Conservation (phyloP, 2,888 invertebrate genomes). For the Mythimna ferrago region DNA sequence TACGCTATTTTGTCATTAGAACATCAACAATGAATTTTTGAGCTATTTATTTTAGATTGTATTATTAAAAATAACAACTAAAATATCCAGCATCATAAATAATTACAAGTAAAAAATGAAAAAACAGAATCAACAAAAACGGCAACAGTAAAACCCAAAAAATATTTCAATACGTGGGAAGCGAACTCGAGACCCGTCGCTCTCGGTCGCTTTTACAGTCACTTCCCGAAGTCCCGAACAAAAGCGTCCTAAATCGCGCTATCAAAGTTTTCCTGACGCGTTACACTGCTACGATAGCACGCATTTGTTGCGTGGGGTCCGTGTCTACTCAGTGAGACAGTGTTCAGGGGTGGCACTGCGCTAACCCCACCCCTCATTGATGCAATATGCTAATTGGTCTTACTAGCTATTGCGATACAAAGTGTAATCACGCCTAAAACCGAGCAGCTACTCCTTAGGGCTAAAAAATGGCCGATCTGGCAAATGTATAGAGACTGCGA, state of each 20-base stretch:
- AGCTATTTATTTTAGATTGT: too few species aligned
- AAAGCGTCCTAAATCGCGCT: not conserved
- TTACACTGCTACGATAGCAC: not conserved
- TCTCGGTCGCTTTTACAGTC: not conserved
- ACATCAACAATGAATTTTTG: too few species aligned
- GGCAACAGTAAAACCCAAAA: not conserved
- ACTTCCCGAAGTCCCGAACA: not conserved
- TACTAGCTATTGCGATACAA: not conserved
- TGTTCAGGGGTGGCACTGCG: not conserved
- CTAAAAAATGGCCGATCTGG: not conserved
- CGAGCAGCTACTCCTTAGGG: too few species aligned
- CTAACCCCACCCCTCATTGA: not conserved
- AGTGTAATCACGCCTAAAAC: too few species aligned
- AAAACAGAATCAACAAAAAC: not conserved
- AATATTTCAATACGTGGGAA: not conserved
- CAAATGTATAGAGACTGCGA: not conserved
- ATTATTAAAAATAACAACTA: not conserved
- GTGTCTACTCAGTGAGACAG: conserved; percentile 6
- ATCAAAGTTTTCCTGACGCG: not conserved
- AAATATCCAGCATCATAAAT: not conserved
- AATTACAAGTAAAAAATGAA: not conserved
- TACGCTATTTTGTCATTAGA: too few species aligned
- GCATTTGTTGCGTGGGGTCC: not conserved
- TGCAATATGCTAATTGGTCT: not conserved
- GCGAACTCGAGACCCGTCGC: not conserved